Evolutionary conservation across 2,888 invertebrate genomes (phyloP).

Genomic region (Entomobrya proxima): DNA sequence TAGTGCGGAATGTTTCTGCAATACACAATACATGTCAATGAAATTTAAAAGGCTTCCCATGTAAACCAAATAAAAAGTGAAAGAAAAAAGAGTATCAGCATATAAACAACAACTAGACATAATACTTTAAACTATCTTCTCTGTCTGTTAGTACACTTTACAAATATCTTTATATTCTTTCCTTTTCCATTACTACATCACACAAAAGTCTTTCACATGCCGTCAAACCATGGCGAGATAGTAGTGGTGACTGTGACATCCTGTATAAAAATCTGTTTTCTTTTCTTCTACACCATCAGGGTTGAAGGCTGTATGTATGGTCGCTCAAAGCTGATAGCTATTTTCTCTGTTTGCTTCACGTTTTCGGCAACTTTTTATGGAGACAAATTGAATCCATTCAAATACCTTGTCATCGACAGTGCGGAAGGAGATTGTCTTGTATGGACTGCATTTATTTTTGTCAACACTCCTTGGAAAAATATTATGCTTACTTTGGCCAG

Average conservation of each 20-base stretch:
- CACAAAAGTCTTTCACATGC: slow-evolving; percentile 7
- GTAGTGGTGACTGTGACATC: not conserved
- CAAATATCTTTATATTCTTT: not conserved
- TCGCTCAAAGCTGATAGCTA: slow-evolving; percentile 23
- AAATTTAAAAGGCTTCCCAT: slow-evolving; percentile 66
- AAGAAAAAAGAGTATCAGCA: slow-evolving; percentile 41
- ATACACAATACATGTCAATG: slow-evolving; percentile 41
- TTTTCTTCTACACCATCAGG: slow-evolving; percentile 6
- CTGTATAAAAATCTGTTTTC: slow-evolving; percentile 7
- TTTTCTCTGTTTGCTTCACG: slow-evolving; percentile 51
- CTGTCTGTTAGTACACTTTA: slow-evolving; percentile 4
- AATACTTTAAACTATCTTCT: slow-evolving; percentile 47
- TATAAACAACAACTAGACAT: slow-evolving; percentile 26
- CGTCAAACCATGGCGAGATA: not conserved
- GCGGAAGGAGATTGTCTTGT: slow-evolving; percentile 64
- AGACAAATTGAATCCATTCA: slow-evolving; percentile 67
- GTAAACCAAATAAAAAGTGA: slow-evolving; percentile 58
- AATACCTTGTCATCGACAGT: slow-evolving; percentile 66
- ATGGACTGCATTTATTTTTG: slow-evolving; percentile 67
- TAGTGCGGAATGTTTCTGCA: slow-evolving; percentile 2
- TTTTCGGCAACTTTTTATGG: slow-evolving; percentile 65
- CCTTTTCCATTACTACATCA: slow-evolving; percentile 39
- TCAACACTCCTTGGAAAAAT: slow-evolving; percentile 58
- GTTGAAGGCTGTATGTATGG: not conserved
- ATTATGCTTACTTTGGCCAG: slow-evolving; percentile 46